A percentile compares a stretch with the other conserved stretches of the same genome.
Conservation (phyloP, 2,888 invertebrate species). For the Mimas tiliae region DNA sequence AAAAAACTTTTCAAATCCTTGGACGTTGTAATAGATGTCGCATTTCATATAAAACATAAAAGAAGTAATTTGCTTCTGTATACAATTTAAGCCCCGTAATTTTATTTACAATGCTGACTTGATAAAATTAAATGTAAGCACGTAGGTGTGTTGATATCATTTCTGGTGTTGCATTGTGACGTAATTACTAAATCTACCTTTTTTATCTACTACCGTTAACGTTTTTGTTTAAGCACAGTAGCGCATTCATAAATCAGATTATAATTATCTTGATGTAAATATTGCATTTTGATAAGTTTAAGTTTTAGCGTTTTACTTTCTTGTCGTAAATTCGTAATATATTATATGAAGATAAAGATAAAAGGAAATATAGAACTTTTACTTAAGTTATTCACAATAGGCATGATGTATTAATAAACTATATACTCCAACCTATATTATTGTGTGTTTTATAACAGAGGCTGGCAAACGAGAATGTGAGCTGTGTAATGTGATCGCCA, state of each 20-base stretch:
- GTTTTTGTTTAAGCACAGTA: neutral
- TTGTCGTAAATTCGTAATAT: too few species aligned
- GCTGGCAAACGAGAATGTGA: too few species aligned
- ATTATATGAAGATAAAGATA: too few species aligned
- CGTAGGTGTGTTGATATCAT: neutral
- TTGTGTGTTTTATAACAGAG: too few species aligned
- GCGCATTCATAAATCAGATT: constrained; percentile 12
- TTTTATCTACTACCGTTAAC: neutral
- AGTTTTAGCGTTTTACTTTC: neutral
- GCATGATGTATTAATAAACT: too few species aligned
- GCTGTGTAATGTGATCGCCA: too few species aligned
- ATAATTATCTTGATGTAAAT: constrained; percentile 27
- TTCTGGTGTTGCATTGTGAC: neutral
- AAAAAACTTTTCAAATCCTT: too few species aligned
- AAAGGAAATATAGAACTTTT: too few species aligned
- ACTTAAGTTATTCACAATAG: too few species aligned
- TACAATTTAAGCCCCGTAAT: neutral
- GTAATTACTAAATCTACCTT: neutral
- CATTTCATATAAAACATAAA: too few species aligned
- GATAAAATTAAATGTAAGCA: neutral
- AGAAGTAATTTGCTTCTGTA: neutral
- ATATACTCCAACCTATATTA: too few species aligned
- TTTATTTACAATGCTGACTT: neutral
- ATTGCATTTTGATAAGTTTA: constrained; percentile 24
- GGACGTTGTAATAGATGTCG: too few species aligned